These are phyloP conservation scores for Varanus komodoensis DNA, from an alignment of 2,113 vertebrate genomes.

Conservation along the genomic window DNA sequence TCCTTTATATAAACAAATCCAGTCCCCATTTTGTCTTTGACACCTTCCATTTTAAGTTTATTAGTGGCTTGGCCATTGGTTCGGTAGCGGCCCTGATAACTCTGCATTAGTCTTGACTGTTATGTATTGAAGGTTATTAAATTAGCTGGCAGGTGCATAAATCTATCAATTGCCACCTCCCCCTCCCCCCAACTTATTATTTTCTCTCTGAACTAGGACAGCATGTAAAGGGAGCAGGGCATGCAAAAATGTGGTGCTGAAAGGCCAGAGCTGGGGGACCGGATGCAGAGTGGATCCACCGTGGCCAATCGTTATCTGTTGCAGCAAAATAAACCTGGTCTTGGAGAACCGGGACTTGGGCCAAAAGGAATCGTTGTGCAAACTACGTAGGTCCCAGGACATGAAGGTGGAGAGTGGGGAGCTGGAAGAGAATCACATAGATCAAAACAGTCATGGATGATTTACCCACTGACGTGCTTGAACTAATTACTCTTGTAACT, in stretches of 20 bases:
- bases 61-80: background rate
- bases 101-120: constrained; percentile 32
- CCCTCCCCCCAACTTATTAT: background rate
- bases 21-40: background rate
- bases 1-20: background rate
- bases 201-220: background rate
- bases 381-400: background rate
- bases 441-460: fast-evolving
- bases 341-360: background rate
- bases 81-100: background rate
- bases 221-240: background rate
- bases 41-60: constrained; percentile 7
- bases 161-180: background rate
- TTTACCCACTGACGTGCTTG: background rate
- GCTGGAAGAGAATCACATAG: background rate
- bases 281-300: background rate
- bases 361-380: background rate
- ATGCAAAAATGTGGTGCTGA: background rate
- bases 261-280: background rate
- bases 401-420: background rate
- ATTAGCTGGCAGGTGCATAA: constrained; percentile 37
- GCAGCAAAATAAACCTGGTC: background rate
- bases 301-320: background rate
- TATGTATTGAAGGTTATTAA: constrained; percentile 17
- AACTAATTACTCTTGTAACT: background rate